phyloP scores from a whole-genome alignment of 1,140 invertebrate species.

The Bombus superbus region DNA sequence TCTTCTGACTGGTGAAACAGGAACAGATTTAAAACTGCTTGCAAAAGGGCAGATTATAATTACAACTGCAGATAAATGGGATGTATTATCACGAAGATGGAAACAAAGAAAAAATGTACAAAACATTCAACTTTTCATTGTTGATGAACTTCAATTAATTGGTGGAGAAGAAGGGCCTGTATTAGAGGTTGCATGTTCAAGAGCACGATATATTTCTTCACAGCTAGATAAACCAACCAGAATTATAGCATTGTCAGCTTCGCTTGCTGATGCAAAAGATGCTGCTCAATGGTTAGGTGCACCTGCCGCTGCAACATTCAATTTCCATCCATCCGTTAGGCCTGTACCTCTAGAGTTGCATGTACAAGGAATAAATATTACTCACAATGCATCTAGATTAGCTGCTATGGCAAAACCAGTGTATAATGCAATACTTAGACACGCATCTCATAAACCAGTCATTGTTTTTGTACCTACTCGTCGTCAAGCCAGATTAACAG shows the following conservation, averaged over 20 bases:
- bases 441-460: slow-evolving; percentile 94
- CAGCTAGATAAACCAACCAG: slow-evolving; percentile 97
- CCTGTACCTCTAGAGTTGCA: slow-evolving; percentile 97
- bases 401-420: slow-evolving; percentile 99
- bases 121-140: slow-evolving; percentile 98
- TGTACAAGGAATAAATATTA: slow-evolving; percentile 98
- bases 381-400: slow-evolving; percentile 97
- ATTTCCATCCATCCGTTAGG: slow-evolving; percentile 98
- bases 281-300: slow-evolving; percentile 98
- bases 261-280: slow-evolving; percentile 97
- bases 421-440: slow-evolving; percentile 95
- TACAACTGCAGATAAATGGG: slow-evolving; percentile 99
- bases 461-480: slow-evolving; percentile 98
- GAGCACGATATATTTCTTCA: slow-evolving; percentile 98
- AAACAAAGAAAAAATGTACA: slow-evolving; percentile 99
- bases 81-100: slow-evolving; percentile 98
- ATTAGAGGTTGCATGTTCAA: slow-evolving; percentile 97
- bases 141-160: slow-evolving; percentile 97
- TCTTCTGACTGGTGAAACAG: slow-evolving; percentile 98
- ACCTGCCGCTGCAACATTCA: slow-evolving; percentile 95
- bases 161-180: slow-evolving; percentile 96
- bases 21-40: slow-evolving; percentile 96
- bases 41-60: slow-evolving; percentile 97
- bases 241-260: slow-evolving; percentile 97
- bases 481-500: slow-evolving; percentile 96